Conservation (phyloP, 2,113 vertebrate genomes). For the Salvelinus sp. region DNA sequence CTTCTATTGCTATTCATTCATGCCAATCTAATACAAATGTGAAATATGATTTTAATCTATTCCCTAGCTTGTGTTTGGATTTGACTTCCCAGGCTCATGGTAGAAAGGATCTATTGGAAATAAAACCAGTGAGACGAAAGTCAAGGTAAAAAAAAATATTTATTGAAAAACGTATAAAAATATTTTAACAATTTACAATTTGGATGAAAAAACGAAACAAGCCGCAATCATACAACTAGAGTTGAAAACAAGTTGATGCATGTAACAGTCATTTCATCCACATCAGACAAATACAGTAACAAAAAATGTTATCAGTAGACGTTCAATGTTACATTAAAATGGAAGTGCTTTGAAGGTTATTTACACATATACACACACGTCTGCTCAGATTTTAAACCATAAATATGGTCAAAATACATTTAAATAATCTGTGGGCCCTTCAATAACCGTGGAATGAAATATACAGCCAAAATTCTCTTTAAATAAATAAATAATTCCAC, state of each 20-base stretch:
- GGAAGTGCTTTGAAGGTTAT: conserved; percentile 73
- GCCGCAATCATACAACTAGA: conserved; percentile 66
- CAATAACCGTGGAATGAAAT: conserved; percentile 74
- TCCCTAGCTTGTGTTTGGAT: too few relatives aligned
- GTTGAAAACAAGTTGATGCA: not conserved
- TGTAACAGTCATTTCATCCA: not conserved
- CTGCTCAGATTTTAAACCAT: conserved; percentile 59
- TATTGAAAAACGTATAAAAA: conserved; percentile 82
- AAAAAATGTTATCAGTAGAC: conserved; percentile 43
- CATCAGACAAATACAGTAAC: conserved; percentile 49
- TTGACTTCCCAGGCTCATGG: not conserved
- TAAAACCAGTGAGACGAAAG: not conserved
- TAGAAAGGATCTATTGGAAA: not conserved
- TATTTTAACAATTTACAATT: conserved; percentile 76
- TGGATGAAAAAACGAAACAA: conserved; percentile 51
- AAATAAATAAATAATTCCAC: conserved; percentile 94
- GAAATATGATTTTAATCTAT: not conserved
- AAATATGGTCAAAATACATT: conserved; percentile 60
- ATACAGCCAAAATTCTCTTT: conserved; percentile 74
- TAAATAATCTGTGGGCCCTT: conserved; percentile 57
- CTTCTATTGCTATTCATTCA: not conserved
- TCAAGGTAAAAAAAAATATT: conserved; percentile 75
- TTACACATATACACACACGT: conserved; percentile 60
- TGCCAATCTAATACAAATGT: not conserved
- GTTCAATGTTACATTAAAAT: conserved; percentile 57